These are phyloP conservation scores for Salvator merianae DNA, from an alignment of 2,113 vertebrate genomes.

Conservation along the genomic window DNA sequence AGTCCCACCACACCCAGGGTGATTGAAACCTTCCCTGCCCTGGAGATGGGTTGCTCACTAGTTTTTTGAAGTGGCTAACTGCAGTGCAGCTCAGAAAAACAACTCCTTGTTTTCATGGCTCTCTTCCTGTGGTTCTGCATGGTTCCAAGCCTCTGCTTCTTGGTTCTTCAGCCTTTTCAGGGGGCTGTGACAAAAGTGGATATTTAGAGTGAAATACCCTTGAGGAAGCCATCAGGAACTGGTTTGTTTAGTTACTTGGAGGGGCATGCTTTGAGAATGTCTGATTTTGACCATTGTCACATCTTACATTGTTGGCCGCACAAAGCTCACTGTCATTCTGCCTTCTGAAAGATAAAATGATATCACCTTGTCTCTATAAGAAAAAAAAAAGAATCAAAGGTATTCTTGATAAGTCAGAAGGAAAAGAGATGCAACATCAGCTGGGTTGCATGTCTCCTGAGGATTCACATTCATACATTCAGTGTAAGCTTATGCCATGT, in stretches of 20 bases:
- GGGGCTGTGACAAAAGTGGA: not conserved
- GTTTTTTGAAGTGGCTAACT: not conserved
- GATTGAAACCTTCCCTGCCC: not conserved
- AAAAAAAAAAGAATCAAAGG: constrained; percentile 33
- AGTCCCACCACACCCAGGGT: not conserved
- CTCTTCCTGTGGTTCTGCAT: not conserved
- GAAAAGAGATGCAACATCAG: too few species aligned
- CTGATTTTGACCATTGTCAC: constrained; percentile 27
- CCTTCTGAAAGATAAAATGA: constrained; percentile 25
- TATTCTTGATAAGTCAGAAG: not conserved
- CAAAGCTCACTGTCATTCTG: constrained; percentile 28
- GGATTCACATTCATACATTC: too few species aligned
- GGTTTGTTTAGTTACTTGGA: not conserved
- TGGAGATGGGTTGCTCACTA: not conserved
- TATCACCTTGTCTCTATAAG: constrained; percentile 17
- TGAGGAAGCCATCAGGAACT: not conserved
- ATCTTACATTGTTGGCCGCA: constrained; percentile 19
- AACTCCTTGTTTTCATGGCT: not conserved
- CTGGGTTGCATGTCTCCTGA: too few species aligned
- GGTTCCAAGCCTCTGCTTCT: not conserved
- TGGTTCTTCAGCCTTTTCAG: not conserved
- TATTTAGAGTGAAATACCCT: not conserved
- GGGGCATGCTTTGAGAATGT: not conserved
- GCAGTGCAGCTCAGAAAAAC: not conserved
- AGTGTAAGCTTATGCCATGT: too few species aligned